A percentile compares a stretch with the other conserved stretches of the same genome.
Evolutionary conservation across 2,113 vertebrate genomes (phyloP).

Genomic region (Orientallactaga bullata): DNA sequence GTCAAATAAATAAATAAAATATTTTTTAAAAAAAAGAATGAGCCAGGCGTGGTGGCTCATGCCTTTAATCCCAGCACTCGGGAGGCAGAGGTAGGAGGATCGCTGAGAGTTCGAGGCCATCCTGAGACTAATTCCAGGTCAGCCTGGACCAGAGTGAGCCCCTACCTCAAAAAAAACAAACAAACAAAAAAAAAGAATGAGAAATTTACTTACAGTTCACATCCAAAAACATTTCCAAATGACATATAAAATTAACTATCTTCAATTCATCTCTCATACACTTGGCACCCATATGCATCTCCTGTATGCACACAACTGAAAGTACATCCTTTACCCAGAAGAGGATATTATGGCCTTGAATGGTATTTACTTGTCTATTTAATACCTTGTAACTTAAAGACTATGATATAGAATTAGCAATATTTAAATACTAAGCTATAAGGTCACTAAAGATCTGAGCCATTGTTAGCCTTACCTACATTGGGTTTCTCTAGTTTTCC

Average conservation of each 20-base stretch:
- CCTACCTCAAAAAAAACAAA: too few species aligned
- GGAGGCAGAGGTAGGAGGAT: too few species aligned
- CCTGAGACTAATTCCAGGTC: too few species aligned
- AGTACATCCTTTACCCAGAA: background rate
- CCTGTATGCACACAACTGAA: background rate
- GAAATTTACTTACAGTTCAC: background rate
- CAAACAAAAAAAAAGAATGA: too few species aligned
- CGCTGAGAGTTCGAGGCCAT: too few species aligned
- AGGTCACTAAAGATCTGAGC: background rate
- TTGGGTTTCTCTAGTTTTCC: background rate
- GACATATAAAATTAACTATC: background rate
- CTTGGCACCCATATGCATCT: background rate
- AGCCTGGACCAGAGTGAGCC: too few species aligned
- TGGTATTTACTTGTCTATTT: background rate
- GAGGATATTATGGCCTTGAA: background rate
- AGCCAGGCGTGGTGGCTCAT: too few species aligned
- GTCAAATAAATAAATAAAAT: too few species aligned
- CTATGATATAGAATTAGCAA: too few species aligned
- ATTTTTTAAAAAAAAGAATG: too few species aligned
- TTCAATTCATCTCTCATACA: background rate
- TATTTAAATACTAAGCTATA: background rate
- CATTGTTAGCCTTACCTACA: background rate
- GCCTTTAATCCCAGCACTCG: too few species aligned
- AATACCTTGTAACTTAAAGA: background rate
- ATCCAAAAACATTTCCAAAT: background rate